Base-by-base conservation (phyloP, 2,113 vertebrate species). In the Gasterosteus nipponicus region DNA sequence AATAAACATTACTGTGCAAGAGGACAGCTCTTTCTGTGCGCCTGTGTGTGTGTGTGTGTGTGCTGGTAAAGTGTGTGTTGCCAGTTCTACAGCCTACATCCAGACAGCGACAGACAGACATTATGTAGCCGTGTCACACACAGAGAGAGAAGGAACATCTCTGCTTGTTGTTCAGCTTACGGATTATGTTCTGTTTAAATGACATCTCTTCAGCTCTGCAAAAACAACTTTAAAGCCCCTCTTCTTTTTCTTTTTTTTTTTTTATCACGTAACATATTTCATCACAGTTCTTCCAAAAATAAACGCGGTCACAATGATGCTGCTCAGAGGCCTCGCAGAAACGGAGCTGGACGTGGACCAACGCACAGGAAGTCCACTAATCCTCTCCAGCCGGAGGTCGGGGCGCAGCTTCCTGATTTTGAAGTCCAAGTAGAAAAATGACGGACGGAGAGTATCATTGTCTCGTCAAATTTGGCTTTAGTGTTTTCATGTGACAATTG, bases 151-250 rank as follows among this genome's bases (percentile, higher is more conserved):
- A 75, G 64, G 29, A 86, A 76, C 83, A 72, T 89, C 86, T 74
- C 85, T 73, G 80, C 87, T 83, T 90, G 77, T 90, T 90, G 86
- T 87, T 87, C 86, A 86, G 89, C 77, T 93, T 89, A 92, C 81
- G 89, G 91, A 92, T 92, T 91, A 91, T 86, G 82, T 86, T 89
- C 83, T 88, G 70, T 92, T 92, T 88, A 86, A 91, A 92, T 87
- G 85, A 91, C 89, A 91, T 89, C 86, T 77, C 84, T 78, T 85
- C 84, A 80, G 86, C 82, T 77, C 70, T 58, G 78, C 82, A 81
- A 89, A 90, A 91, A 91, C 87, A 92, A 92, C 86, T 92, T 92
- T 85, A 91, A 90, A 87, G 47, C 85, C 83, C 47, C 18, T 26
- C 18, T 1, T 7, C 10, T 51, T 51, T 51, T 66, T 26, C 22